Base-by-base conservation (phyloP, 1,140 invertebrate genomes). In the Macrosteles quadrilineatus region DNA sequence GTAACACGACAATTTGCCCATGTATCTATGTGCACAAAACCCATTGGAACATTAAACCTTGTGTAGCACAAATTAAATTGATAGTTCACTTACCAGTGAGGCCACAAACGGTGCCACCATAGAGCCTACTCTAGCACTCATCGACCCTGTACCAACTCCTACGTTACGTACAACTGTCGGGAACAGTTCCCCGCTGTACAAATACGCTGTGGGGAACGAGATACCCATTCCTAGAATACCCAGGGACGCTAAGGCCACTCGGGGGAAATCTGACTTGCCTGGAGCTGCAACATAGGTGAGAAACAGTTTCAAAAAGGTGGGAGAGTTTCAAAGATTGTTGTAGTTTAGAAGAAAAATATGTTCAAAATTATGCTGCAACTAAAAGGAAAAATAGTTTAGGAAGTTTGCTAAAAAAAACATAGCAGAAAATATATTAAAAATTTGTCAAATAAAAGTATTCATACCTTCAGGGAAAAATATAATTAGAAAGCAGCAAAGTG, bases 221-320 rank as follows among this genome's bases (percentile, higher is more conserved):
- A 90, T 86, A 0, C 92, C 92, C 63, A 93, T 93, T n/a, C 89
- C 89, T 74, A 95, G 82, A 81, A 94, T 95, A 12, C 90, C 92
- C 47, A 92, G 78, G 89, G 94, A 92, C 2, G 90, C 89, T 43
- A 90, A 84, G 2, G 62, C n/a, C 0, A 75, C 75, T 21, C 70
- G 40, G 40, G 64, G 67, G 57, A 84, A 81, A 17, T 72, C 79
- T 27, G 47, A 57, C 12, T 59, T 25, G 12, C 55, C 55, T 27
- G 55, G 55, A 11, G 12, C 55, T 59, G 55, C 6, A 59, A 59
- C 19, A 9, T n/a, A n/a, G n/a, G n/a, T n/a, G n/a, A n/a, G n/a
- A n/a, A n/a, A n/a, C n/a, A n/a, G n/a, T n/a, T n/a, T n/a, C n/a
- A n/a, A n/a, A n/a, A n/a, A n/a, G n/a, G n/a, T 11, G 19, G 29